Percentiles rank a stretch among this genome's conserved stretches.
phyloP scores from a whole-genome alignment of 2,797 vertebrate genomes.

The Odontamblyopus rebecca region DNA sequence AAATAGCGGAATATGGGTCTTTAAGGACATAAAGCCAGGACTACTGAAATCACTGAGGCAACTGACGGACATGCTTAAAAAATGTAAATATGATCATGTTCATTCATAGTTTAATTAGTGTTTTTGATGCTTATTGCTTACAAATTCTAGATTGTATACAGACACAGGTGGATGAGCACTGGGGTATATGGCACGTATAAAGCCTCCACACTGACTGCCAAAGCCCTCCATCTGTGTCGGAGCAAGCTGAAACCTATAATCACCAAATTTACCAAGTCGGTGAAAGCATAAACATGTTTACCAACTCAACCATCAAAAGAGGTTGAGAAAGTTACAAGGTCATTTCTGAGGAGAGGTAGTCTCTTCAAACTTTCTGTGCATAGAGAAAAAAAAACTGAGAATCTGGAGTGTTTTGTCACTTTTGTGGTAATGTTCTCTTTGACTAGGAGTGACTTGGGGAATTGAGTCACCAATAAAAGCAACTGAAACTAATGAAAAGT shows the following conservation, averaged over 20 bases:
- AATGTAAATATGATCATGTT: not conserved
- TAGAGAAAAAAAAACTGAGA: not conserved
- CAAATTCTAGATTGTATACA: not conserved
- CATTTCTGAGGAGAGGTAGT: not conserved
- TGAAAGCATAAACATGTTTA: conserved; percentile 15
- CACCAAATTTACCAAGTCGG: not conserved
- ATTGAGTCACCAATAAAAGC: conserved; percentile 81
- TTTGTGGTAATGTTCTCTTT: conserved; percentile 65
- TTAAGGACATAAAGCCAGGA: no score
- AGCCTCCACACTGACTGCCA: conserved; percentile 12
- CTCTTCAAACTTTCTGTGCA: not conserved
- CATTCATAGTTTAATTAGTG: not conserved
- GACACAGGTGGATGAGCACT: conserved; percentile 5
- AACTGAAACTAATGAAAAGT: conserved; percentile 85
- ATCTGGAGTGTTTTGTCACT: conserved; percentile 3
- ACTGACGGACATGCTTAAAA: not conserved
- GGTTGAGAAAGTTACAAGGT: conserved; percentile 9
- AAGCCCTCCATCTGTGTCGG: not conserved
- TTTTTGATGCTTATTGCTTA: not conserved
- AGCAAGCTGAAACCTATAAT: not conserved
- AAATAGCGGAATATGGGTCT: no score
- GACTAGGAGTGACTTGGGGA: conserved; percentile 79
- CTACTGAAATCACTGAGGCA: no score
- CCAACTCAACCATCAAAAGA: not conserved
- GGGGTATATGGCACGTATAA: conserved; percentile 4